Conservation (phyloP, 2,888 invertebrate genomes). For the Eupithecia vulgata region DNA sequence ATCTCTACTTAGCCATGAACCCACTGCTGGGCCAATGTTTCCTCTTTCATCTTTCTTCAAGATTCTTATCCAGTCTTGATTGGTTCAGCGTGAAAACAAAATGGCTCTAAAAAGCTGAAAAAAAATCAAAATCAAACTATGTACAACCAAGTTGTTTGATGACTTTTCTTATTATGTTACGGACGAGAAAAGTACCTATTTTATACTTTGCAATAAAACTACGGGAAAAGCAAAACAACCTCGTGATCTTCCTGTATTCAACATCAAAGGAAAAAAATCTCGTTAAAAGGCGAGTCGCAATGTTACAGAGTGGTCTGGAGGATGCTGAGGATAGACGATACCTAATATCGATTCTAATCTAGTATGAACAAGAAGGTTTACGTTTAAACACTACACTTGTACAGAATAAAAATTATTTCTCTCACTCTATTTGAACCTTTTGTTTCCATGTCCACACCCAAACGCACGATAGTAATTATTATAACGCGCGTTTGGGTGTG, state of each 20-base stretch:
- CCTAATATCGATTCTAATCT: neutral
- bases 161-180: neutral
- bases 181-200: conserved; percentile 14
- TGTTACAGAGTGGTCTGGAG: conserved; percentile 10
- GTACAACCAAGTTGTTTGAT: neutral
- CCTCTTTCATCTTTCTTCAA: no score
- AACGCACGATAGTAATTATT: no score
- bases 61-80: neutral
- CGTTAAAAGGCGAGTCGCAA: conserved; percentile 38
- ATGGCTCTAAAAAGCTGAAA: neutral
- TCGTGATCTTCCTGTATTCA: conserved; percentile 42
- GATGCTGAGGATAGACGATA: neutral
- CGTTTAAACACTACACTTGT: neutral
- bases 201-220: conserved; percentile 19
- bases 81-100: neutral
- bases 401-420: no score
- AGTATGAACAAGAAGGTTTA: neutral
- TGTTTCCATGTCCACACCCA: no score
- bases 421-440: no score
- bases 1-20: neutral
- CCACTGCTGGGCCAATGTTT: neutral
- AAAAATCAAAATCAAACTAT: neutral
- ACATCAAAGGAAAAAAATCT: conserved; percentile 46
- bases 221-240: conserved; percentile 33
- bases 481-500: no score